Conservation (phyloP, 1,140 invertebrate genomes). For the Solen grandis region DNA sequence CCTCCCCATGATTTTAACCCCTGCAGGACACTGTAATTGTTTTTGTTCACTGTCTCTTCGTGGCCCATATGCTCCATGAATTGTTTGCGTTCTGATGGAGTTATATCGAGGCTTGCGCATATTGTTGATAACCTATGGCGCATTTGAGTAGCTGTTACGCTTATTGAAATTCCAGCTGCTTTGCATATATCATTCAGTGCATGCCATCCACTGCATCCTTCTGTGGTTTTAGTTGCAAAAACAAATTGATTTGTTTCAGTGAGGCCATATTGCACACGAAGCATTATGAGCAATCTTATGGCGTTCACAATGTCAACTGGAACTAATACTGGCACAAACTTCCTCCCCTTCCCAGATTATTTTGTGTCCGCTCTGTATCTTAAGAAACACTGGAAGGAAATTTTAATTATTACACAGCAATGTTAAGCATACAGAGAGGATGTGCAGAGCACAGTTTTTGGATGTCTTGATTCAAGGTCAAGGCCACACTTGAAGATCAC, state of each 20-base stretch:
- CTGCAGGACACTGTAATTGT: constrained; percentile 47
- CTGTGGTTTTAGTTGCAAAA: constrained; percentile 48
- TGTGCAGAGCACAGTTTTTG: too few species aligned
- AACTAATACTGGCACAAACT: constrained; percentile 54
- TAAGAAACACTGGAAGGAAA: constrained; percentile 42
- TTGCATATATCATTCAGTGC: constrained; percentile 44
- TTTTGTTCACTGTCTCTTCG: constrained; percentile 47
- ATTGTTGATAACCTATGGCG: constrained; percentile 51
- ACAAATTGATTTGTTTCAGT: constrained; percentile 35
- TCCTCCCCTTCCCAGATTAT: constrained; percentile 52
- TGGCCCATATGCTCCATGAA: constrained; percentile 57
- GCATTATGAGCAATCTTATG: constrained; percentile 32
- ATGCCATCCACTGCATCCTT: constrained; percentile 54
- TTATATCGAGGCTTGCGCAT: constrained; percentile 47
- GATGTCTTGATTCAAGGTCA: too few species aligned
- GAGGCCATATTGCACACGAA: constrained; percentile 34
- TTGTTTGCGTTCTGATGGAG: constrained; percentile 7
- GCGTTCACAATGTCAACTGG: constrained; percentile 41
- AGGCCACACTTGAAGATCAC: too few species aligned
- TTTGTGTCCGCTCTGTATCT: too few species aligned
- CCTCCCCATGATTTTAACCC: constrained; percentile 37
- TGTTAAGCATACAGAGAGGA: too few species aligned
- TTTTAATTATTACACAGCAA: too few species aligned
- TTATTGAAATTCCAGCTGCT: constrained; percentile 25
- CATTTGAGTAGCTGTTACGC: constrained; percentile 44